Conservation (phyloP, 37 sponge, comb jelly and placozoan genomes). For the Petrosia ficiformis region DNA sequence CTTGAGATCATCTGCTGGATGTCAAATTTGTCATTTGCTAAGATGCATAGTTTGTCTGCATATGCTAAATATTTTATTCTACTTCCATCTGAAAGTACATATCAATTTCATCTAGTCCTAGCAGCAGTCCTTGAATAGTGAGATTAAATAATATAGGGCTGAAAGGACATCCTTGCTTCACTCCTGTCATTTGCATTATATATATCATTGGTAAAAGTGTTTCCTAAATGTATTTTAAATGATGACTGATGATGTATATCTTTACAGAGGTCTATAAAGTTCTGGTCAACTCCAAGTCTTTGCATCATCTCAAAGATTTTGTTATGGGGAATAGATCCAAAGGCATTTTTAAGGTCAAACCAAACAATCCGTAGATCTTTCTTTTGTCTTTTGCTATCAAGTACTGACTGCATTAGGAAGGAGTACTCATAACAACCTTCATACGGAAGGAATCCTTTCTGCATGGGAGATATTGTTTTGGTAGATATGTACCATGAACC, state of each 20-base stretch:
- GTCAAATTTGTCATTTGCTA: slow-evolving; percentile 4
- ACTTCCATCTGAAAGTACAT: background rate
- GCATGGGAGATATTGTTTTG: slow-evolving; percentile 7
- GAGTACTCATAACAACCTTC: slow-evolving; percentile 39
- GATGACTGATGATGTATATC: slow-evolving; percentile 33
- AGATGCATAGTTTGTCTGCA: background rate
- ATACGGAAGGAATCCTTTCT: slow-evolving; percentile 48
- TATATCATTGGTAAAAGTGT: background rate
- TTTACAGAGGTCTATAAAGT: background rate
- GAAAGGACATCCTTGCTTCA: no score
- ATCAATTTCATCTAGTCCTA: slow-evolving; percentile 6
- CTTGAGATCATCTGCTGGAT: slow-evolving; percentile 1
- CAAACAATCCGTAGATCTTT: slow-evolving; percentile 25
- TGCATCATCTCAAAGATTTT: slow-evolving; percentile 20
- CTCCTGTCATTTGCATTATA: background rate
- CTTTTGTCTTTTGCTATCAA: slow-evolving; percentile 19
- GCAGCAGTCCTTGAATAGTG: slow-evolving; percentile 15
- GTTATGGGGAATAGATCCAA: slow-evolving; percentile 24
- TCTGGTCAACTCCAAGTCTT: background rate
- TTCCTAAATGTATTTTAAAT: background rate
- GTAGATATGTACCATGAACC: slow-evolving; percentile 33
- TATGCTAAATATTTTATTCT: no score
- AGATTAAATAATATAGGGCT: slow-evolving; percentile 40
- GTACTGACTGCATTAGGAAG: slow-evolving; percentile 19
- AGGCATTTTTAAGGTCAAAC: slow-evolving; percentile 53